Base-by-base conservation (phyloP, 2,113 vertebrate genomes). In the Thamnaconus septentrionalis region DNA sequence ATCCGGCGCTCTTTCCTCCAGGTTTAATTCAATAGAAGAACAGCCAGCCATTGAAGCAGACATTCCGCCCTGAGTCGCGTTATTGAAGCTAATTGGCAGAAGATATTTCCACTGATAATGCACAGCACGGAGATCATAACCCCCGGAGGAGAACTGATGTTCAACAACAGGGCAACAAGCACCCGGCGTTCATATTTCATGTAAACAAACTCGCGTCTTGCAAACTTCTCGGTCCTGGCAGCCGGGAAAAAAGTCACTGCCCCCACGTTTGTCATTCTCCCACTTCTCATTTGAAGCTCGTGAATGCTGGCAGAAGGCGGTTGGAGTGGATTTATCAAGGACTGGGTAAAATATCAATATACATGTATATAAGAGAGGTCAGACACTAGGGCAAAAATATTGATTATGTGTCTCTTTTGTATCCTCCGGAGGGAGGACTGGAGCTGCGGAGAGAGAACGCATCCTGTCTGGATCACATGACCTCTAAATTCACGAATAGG, bases 11-110 rank as follows among this genome's bases (percentile, higher is more conserved):
- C 64, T 49, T 62, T 52, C 77, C 66, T 61, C 60, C 76, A 70
- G 80, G 62, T 85, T 87, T 85, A 79, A 89, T 84, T 81, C 71
- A 85, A 12, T 48, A 72, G 66, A 85, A 67, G 82, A 86, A 86
- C 82, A 83, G 63, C 31, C 61, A 44, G 71, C 81, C 76, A 82
- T 82, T 79, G 74, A 83, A 75, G 74, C 18, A 64, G 70, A 78
- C 69, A 75, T 65, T 66, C 8, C 5, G 41, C 71, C n/a, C 54
- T 66, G 71, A 85, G 60, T 85, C 81, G 87, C 87, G 76, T 75
- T 71, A 87, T 81, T 77, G 51, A 62, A 69, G 53, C 81, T 64
- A 81, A 84, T 85, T 84, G 86, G 81, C 71, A 4, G 55, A 1
- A 45, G 64, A 46, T 50, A 78, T 83, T 82, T 58, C 54, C 70